Base-by-base conservation (phyloP, 2,888 invertebrate genomes). In the Itoplectis maculator region DNA sequence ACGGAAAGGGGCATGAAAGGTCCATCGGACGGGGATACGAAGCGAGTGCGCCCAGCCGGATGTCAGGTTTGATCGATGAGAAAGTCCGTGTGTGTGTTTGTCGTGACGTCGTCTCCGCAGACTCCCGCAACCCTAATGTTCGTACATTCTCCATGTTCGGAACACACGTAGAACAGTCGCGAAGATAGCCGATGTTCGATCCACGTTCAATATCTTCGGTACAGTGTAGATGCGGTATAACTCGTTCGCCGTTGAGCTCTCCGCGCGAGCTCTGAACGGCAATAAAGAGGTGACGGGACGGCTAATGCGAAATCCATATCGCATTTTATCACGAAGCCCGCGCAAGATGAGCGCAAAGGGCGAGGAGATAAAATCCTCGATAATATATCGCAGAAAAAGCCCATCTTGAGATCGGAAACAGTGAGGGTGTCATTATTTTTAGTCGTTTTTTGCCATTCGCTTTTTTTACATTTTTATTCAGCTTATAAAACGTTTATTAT, bases 261-360 rank as follows among this genome's bases (percentile, higher is more conserved):
- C 69, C 47, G 69, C n/a, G n/a, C n/a, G n/a, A n/a, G 59, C 65
- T 37, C 51, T n/a, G n/a, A 72, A 72, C 61, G 65, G 45, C 80
- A 83, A 84, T 81, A 86, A 83, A 83, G 72, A 82, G 76, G 81
- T 82, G 84, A 82, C 82, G 73, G 72, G 51, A 59, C 81, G 80
- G 85, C 86, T 89, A 88, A 89, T 89, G 89, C 85, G 85, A 90
- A 90, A 90, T 89, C 88, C 86, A 89, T 89, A 90, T 88, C 87
- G 79, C 74, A 79, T 84, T 84, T 76, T 84, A 76, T 80, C 74
- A 78, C 49, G 63, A 74, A 63, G 51, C 37, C n/a, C 59, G n/a
- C 5, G 1, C 7, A 11, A 47, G 49, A 40, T 40, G 63, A 63
- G 40, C 35, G 49, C 37, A 20, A 59, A 66, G 35, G 20, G 23